Evolutionary conservation across 2,113 vertebrate genomes (phyloP), one percentile per base, ranked within the genome.

Genomic region (Sylvietta virens): DNA sequence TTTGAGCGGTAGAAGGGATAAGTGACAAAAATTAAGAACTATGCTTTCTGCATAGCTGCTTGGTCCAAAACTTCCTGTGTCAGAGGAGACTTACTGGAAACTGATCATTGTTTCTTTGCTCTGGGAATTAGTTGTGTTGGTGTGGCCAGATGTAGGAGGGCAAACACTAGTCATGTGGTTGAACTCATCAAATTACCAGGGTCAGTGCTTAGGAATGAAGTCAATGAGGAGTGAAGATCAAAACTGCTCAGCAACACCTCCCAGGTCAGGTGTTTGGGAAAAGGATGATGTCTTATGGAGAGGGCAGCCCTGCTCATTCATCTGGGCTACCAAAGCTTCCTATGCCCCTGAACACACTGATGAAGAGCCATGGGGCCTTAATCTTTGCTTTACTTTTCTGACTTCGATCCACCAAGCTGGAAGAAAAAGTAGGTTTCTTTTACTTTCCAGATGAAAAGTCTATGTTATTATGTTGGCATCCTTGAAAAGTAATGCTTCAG

Each of bases 361-460:
- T 17, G 45, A 86, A 54, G 56, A 70, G 9, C 28, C 31, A 11
- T 1, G 9, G 5, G 30, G 19, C 9, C 31, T 77, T 51, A 23
- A 9, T 81, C 23, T 74, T 67, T 45, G 15, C 39, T 64, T 86
- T 74, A 18, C 31, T 90, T 86, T 70, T 47, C 28, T 80, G 48
- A 83, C 42, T 96, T 65, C 44, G 51, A 81, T 67, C 65, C 35
- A 48, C 42, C 1, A 1, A 71, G n/a, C 31, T 78, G 26, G 65
- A 87, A 81, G 39, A 88, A 91, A 96, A 81, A 51, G n/a, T 39
- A 69, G 31, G 48, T 81, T 89, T 94, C 88, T 94, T 74, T 47
- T 69, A 24, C 48, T 79, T 95, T 92, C 71, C 48, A 92, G 61
- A 74, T 81, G 40, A 93, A 57, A 90, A 65, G n/a, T 72, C 71